phyloP scores from a whole-genome alignment of 2,113 vertebrate genomes.

The Hippocampus comes region DNA sequence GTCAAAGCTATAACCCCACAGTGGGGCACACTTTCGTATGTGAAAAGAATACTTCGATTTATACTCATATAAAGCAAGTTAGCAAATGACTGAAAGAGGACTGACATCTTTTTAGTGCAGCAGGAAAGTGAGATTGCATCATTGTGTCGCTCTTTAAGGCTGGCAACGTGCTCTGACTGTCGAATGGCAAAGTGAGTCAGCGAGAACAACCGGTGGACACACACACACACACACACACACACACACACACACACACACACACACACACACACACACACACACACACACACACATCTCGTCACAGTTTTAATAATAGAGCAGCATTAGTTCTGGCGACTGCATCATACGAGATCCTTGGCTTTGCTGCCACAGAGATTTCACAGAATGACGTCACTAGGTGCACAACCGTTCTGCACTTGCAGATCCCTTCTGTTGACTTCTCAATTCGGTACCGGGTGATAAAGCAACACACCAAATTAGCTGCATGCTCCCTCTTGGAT shows the following conservation, averaged over 20 bases:
- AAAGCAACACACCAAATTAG: not conserved
- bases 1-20: not conserved
- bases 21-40: constrained; percentile 25
- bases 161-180: constrained; percentile 62
- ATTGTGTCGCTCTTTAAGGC: constrained; percentile 61
- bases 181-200: constrained; percentile 68
- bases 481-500: not conserved
- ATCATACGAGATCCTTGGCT: constrained; percentile 12
- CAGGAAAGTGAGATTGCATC: constrained; percentile 59
- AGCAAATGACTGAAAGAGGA: constrained; percentile 22
- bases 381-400: constrained; percentile 12
- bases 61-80: constrained; percentile 7
- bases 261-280: constrained; percentile 15
- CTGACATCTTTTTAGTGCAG: constrained; percentile 49
- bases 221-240: constrained; percentile 5
- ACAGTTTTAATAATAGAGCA: constrained; percentile 45
- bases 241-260: constrained; percentile 16
- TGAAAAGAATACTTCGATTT: constrained; percentile 18
- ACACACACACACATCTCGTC: constrained; percentile 29
- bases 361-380: constrained; percentile 18
- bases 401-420: not conserved
- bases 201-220: constrained; percentile 38
- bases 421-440: not conserved
- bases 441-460: not conserved
- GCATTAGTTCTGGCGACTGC: constrained; percentile 34